Evolutionary conservation across 2,113 vertebrate genomes (phyloP), one percentile per base, ranked within the genome.

Genomic region (Thymallus thymallus): DNA sequence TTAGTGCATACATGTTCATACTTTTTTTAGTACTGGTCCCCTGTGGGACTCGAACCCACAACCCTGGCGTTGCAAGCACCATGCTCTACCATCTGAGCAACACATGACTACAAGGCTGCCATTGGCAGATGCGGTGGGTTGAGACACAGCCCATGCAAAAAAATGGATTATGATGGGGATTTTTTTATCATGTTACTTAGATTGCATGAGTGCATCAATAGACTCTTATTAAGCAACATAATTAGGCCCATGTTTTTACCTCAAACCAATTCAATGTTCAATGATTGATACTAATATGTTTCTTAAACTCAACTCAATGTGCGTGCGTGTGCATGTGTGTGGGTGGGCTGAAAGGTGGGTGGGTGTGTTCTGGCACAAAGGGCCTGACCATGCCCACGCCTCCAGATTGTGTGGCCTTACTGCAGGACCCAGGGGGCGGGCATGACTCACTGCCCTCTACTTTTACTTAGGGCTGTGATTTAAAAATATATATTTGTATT

Each of bases 331-430:
- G 26, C 13, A 22, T 26, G 62, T 30, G n/a, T 24, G 23, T 13
- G 71, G 73, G 56, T 70, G 23, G 76, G 74, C 61, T 41, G 7
- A 7, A 41, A 41, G 7, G 35, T 41, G 64, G 71, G 41, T 24
- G 68, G 67, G 13, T 46, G 20, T 71, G 70, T 41, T 18, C n/a
- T 60, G 56, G n/a, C 20, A 60, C 63, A 65, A 51, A 51, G 14
- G 4, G 46, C 4, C 56, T 60, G n/a, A 23, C 24, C 26, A 32
- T 24, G 23, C 24, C 13, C 63, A 65, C 16, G 24, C 23, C 56
- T 60, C n/a, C 18, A 22, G 56, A 22, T 60, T 60, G 56, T 60
- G n/a, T 22, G 56, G 7, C 56, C 56, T 60, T 60, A 60, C n/a
- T 22, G n/a, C 56, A 60, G 56, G n/a, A 60, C 6, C 20, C 56